Evolutionary conservation across 2,888 invertebrate genomes (phyloP).

Genomic region (Drosophila neoperkinsi): DNA sequence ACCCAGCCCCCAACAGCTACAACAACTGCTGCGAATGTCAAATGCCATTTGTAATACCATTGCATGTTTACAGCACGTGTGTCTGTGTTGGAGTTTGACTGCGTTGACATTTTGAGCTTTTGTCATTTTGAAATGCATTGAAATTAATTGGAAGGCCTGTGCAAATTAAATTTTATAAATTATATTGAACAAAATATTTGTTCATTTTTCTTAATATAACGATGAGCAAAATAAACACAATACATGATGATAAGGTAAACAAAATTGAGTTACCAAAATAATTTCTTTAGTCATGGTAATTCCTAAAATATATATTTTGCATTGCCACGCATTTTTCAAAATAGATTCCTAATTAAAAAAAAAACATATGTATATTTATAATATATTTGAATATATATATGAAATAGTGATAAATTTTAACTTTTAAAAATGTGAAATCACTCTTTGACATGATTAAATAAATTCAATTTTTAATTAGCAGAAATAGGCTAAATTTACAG

Average conservation of each 20-base stretch:
- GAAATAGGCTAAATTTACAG: neutral
- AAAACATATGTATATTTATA: neutral
- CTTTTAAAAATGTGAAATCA: neutral
- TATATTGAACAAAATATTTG: neutral
- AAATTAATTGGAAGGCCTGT: slow-evolving; percentile 29
- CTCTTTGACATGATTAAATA: neutral
- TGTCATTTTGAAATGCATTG: slow-evolving; percentile 50
- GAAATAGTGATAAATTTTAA: neutral
- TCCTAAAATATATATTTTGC: neutral
- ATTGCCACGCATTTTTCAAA: neutral
- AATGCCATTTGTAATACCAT: slow-evolving; percentile 52
- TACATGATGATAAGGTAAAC: neutral
- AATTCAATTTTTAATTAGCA: neutral
- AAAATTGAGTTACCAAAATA: neutral
- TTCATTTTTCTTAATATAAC: neutral
- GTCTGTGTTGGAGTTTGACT: slow-evolving; percentile 25
- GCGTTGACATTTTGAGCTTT: slow-evolving; percentile 59
- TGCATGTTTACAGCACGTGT: slow-evolving; percentile 11
- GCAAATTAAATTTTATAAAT: slow-evolving; percentile 5
- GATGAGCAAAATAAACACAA: neutral
- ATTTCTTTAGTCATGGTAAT: neutral
- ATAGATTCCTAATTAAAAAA: neutral
- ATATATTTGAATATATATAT: neutral
- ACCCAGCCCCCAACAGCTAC: slow-evolving; percentile 2
- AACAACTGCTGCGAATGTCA: slow-evolving; percentile 37